Conservation (phyloP, 1,140 invertebrate genomes). For the Magallana ariakensis region DNA sequence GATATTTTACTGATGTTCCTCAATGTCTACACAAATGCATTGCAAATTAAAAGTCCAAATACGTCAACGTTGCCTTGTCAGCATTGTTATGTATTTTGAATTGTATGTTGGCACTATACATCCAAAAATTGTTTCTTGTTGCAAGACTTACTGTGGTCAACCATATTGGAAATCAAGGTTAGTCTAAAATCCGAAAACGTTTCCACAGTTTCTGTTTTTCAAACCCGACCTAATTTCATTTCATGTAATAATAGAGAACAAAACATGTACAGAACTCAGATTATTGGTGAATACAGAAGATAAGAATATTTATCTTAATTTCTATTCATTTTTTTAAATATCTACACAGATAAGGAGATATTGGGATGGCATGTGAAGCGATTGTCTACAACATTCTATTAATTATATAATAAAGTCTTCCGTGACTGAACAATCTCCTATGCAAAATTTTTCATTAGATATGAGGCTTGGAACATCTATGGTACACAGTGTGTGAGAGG, state of each 20-base stretch:
- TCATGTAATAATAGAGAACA: too few relatives aligned
- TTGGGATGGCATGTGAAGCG: too few relatives aligned
- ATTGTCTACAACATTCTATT: too few relatives aligned
- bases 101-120: neutral
- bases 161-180: conserved; percentile 18
- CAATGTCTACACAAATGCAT: conserved; percentile 37
- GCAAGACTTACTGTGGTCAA: neutral
- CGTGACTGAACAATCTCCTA: too few relatives aligned
- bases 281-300: too few relatives aligned
- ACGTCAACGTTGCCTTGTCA: neutral
- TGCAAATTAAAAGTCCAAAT: neutral
- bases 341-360: too few relatives aligned
- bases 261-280: neutral
- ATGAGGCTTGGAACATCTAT: too few relatives aligned
- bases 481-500: too few relatives aligned
- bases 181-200: neutral
- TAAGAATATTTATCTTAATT: too few relatives aligned
- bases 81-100: neutral
- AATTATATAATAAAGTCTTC: too few relatives aligned
- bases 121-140: neutral
- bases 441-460: too few relatives aligned
- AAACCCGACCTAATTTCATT: neutral
- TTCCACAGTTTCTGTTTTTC: neutral
- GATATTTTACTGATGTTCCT: neutral
- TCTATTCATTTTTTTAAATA: too few relatives aligned